Evolutionary conservation across 2,113 vertebrate genomes (phyloP).

Genomic region (Chamaetylas fuelleborni): DNA sequence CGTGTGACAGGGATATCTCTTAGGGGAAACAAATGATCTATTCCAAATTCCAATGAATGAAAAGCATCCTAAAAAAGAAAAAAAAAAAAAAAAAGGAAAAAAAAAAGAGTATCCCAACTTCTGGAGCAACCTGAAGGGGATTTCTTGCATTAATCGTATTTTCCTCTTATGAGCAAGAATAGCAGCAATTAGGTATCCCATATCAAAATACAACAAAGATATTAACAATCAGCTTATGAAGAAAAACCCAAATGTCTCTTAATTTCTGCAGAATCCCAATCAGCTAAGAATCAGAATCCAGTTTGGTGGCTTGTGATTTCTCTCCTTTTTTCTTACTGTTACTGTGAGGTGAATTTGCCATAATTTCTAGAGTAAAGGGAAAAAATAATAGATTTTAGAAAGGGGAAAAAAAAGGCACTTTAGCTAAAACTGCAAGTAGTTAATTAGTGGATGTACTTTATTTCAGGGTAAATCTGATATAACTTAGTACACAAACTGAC

Average conservation of each 20-base stretch:
- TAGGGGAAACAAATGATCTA: background rate
- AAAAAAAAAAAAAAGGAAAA: background rate
- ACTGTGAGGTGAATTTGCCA: background rate
- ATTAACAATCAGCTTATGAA: background rate
- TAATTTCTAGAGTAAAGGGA: background rate
- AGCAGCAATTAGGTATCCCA: background rate
- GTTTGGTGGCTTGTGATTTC: background rate
- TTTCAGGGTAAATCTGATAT: slow-evolving; percentile 4
- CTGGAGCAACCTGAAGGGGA: background rate
- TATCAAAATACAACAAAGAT: background rate
- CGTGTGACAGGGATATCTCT: fast-evolving
- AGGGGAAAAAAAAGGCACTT: background rate
- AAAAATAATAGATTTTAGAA: background rate
- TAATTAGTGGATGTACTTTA: background rate
- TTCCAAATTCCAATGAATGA: background rate
- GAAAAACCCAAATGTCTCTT: background rate
- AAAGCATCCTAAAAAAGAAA: background rate
- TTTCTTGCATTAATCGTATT: background rate
- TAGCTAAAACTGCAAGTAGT: background rate
- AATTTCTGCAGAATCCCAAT: background rate
- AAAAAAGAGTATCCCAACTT: background rate
- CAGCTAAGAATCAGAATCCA: background rate
- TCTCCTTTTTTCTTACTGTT: background rate
- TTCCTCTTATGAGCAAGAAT: background rate
- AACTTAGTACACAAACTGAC: background rate